Evolutionary conservation across 64 coral and sea anemone genomes (phyloP).

Genomic region (Dendrophyllia cribrosa): DNA sequence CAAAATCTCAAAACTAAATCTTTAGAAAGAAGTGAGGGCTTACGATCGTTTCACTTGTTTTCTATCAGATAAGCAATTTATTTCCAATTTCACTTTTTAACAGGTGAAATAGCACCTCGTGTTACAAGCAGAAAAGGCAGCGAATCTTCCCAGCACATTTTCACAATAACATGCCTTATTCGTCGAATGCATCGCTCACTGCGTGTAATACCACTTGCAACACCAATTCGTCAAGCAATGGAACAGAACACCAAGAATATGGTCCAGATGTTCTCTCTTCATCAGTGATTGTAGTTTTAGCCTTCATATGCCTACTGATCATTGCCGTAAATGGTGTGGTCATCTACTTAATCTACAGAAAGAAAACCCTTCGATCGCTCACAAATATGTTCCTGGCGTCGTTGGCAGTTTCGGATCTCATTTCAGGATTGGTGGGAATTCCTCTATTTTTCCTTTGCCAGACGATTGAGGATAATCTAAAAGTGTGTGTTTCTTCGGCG

Average conservation of each 20-base stretch:
- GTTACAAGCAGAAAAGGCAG: not conserved
- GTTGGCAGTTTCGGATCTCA: conserved; percentile 44
- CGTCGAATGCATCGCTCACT: not conserved
- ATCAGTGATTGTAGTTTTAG: conserved; percentile 8
- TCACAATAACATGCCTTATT: not conserved
- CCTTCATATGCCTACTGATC: conserved; percentile 24
- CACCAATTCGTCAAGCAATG: not conserved
- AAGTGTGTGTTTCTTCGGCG: not conserved
- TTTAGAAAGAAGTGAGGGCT: no score
- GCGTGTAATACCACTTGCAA: not conserved
- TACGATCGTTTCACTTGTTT: no score
- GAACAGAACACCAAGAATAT: not conserved
- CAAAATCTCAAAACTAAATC: no score
- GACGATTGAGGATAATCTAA: not conserved
- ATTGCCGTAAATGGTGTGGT: conserved; percentile 42
- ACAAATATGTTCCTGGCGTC: conserved; percentile 43
- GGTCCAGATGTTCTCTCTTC: not conserved
- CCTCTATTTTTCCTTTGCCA: conserved; percentile 22
- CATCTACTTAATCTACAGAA: conserved; percentile 12
- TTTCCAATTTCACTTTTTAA: not conserved
- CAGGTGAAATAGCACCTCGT: not conserved
- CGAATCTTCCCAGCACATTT: not conserved
- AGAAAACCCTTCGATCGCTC: not conserved
- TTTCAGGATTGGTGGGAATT: conserved; percentile 45
- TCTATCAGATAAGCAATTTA: no score